Conservation (phyloP, 2,888 invertebrate genomes). For the Athalia cordata region DNA sequence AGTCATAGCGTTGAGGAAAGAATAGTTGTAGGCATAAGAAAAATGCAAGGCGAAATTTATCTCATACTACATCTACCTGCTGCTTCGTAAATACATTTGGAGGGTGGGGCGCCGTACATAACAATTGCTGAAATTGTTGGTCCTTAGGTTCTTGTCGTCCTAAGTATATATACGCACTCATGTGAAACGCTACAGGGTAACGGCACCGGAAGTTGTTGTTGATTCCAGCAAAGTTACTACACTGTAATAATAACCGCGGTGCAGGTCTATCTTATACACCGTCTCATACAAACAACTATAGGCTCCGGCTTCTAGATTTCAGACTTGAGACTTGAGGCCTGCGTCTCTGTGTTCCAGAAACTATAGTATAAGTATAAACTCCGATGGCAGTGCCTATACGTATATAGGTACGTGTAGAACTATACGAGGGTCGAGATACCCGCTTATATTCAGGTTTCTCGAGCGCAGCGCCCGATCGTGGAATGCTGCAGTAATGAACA, state of each 20-base stretch:
- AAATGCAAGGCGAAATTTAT: neutral
- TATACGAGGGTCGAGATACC: slow-evolving; percentile 14
- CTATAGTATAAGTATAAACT: neutral
- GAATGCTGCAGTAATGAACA: slow-evolving; percentile 37
- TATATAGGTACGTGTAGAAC: slow-evolving; percentile 10
- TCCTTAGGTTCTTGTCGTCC: slow-evolving; percentile 19
- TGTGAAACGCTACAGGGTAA: slow-evolving; percentile 18
- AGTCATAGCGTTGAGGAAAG: neutral
- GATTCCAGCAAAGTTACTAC: slow-evolving; percentile 37
- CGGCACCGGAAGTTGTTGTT: slow-evolving; percentile 38
- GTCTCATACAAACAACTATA: neutral
- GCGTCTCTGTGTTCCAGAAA: slow-evolving; percentile 18
- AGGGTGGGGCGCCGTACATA: neutral
- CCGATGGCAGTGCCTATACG: neutral
- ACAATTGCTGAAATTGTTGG: slow-evolving; percentile 28
- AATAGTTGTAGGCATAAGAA: neutral
- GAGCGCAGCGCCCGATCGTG: slow-evolving; percentile 20
- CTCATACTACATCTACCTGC: slow-evolving; percentile 1
- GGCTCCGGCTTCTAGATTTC: slow-evolving; percentile 20
- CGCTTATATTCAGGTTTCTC: slow-evolving; percentile 30
- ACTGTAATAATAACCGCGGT: slow-evolving; percentile 24
- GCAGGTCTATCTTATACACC: slow-evolving; percentile 10
- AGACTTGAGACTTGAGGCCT: slow-evolving; percentile 10
- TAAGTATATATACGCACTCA: slow-evolving; percentile 17
- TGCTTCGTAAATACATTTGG: slow-evolving; percentile 2